phyloP scores from a whole-genome alignment of 2,113 vertebrate species.

The Rhinoptilus africanus region DNA sequence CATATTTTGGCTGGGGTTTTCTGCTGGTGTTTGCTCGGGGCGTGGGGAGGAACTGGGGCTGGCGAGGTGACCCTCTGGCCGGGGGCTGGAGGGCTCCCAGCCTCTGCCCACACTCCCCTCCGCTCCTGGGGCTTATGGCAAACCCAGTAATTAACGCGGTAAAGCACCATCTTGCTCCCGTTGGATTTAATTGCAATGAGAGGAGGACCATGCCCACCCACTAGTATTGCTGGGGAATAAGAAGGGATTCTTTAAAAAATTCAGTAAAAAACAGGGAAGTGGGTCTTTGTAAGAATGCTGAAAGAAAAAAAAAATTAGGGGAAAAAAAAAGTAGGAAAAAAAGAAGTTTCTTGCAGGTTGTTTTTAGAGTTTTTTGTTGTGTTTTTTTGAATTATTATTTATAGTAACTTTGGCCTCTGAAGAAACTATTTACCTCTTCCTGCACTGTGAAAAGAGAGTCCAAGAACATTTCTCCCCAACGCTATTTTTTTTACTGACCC shows the following conservation, averaged over 20 bases:
- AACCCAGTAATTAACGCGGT: no score
- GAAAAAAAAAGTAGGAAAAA: no score
- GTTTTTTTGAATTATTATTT: neutral
- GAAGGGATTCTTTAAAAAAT: neutral
- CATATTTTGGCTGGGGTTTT: neutral
- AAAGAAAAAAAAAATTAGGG: no score
- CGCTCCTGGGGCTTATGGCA: neutral
- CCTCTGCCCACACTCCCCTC: neutral
- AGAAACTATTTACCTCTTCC: neutral
- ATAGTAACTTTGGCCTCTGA: neutral
- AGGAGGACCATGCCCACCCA: neutral
- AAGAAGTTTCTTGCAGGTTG: neutral
- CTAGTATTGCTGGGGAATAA: neutral
- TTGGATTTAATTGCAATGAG: neutral
- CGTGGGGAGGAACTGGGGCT: rapidly evolving
- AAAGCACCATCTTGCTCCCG: neutral
- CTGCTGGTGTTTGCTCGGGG: neutral
- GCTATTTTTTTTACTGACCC: neutral
- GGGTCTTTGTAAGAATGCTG: neutral
- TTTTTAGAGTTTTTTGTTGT: neutral
- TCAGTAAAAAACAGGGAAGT: neutral
- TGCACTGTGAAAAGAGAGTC: neutral
- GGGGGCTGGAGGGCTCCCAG: neutral
- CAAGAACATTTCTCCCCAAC: neutral
- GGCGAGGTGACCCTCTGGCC: rapidly evolving